phyloP scores from a whole-genome alignment of 2,888 invertebrate genomes.

The Acronicta leporina region DNA sequence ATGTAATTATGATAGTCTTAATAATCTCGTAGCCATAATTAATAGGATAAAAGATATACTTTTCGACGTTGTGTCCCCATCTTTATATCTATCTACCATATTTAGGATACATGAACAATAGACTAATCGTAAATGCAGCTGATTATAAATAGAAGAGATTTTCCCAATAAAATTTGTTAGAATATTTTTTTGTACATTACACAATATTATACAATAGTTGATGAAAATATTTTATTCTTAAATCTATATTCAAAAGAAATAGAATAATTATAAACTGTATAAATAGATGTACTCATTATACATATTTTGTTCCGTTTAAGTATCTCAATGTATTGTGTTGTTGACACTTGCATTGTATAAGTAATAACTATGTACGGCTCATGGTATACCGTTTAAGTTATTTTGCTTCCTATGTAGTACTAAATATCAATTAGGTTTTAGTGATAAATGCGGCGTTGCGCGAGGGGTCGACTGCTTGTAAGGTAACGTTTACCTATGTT shows the following conservation, averaged over 20 bases:
- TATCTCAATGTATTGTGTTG: constrained; percentile 32
- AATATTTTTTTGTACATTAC: constrained; percentile 21
- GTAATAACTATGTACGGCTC: constrained; percentile 31
- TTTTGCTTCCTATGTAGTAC: constrained; percentile 77
- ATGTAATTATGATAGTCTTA: neutral
- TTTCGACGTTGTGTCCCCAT: constrained; percentile 12
- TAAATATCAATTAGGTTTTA: constrained; percentile 59
- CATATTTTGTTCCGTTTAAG: constrained; percentile 31
- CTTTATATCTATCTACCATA: constrained; percentile 22
- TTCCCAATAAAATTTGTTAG: constrained; percentile 27
- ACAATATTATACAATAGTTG: constrained; percentile 22
- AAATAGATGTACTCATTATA: constrained; percentile 30
- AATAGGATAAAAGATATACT: neutral
- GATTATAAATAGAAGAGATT: constrained; percentile 38
- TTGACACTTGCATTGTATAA: constrained; percentile 14
- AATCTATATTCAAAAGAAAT: constrained; percentile 34
- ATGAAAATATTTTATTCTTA: constrained; percentile 25
- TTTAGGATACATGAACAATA: constrained; percentile 41
- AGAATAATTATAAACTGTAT: constrained; percentile 22
- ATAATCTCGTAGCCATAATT: neutral
- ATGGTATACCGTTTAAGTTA: constrained; percentile 59
- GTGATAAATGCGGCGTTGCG: constrained; percentile 42
- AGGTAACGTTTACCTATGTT: constrained; percentile 4
- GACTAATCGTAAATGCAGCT: constrained; percentile 51
- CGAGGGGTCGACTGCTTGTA: constrained; percentile 16